Evolutionary conservation across 2,113 vertebrate species (phyloP).

Genomic region (Rhodinocichla rosea): DNA sequence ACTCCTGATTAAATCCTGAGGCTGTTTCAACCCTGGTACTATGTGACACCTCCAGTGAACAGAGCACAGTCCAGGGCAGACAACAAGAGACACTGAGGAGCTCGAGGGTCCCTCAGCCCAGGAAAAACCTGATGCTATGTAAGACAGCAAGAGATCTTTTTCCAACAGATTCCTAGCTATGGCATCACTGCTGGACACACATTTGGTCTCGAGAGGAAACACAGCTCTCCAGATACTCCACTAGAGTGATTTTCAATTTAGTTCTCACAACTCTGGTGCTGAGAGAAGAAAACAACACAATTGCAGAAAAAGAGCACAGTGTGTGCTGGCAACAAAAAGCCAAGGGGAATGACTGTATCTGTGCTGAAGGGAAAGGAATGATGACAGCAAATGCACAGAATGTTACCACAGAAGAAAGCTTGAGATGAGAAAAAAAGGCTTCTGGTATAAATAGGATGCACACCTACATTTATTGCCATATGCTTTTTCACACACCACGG

Average conservation of each 20-base stretch:
- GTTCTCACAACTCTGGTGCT: neutral
- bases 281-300: neutral
- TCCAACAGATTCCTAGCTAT: neutral
- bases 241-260: neutral
- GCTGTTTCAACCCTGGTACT: neutral
- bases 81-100: neutral
- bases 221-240: neutral
- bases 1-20: neutral
- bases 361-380: neutral
- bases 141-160: neutral
- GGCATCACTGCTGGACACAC: neutral
- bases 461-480: rapidly evolving
- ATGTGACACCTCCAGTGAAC: neutral
- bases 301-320: neutral
- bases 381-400: neutral
- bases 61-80: neutral
- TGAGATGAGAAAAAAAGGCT: neutral
- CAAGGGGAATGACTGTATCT: neutral
- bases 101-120: neutral
- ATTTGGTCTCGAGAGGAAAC: neutral
- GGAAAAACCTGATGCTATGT: neutral
- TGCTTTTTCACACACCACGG: neutral
- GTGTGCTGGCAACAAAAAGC: neutral
- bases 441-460: neutral
- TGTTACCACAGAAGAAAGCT: neutral